Evolutionary conservation across 2,888 invertebrate genomes (phyloP).

Genomic region (Lomographa bimaculata): DNA sequence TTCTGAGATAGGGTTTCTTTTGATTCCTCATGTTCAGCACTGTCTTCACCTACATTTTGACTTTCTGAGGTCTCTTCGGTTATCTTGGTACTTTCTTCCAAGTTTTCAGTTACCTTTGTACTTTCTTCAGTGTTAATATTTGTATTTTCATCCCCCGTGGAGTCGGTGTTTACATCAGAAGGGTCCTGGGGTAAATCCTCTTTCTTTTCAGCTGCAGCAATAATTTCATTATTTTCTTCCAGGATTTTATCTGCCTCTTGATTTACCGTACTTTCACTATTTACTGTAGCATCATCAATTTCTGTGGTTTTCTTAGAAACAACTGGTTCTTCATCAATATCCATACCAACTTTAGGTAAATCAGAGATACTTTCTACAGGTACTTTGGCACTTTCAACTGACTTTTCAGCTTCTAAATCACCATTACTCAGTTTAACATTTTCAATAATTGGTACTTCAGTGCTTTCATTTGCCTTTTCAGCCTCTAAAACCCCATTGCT

Average conservation of each 20-base stretch:
- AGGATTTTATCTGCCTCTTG: not conserved
- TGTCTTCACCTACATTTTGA: not conserved
- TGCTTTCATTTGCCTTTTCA: conserved; percentile 12
- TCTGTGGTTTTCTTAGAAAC: too few species aligned
- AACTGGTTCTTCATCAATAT: conserved; percentile 9
- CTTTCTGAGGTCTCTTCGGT: not conserved
- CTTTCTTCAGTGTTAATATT: conserved; percentile 7
- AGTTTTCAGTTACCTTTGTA: not conserved
- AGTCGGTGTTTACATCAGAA: conserved; percentile 3
- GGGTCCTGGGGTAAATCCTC: conserved; percentile 14
- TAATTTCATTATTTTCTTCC: conserved; percentile 4
- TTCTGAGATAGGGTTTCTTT: conserved; percentile 2
- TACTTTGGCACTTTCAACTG: conserved; percentile 6
- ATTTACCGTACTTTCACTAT: not conserved
- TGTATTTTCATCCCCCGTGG: conserved; percentile 9
- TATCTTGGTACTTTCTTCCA: too few species aligned
- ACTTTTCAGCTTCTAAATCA: conserved; percentile 18
- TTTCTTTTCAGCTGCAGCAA: conserved; percentile 3
- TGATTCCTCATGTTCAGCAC: not conserved
- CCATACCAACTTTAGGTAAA: conserved; percentile 12
- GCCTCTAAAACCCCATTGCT: conserved; percentile 34
- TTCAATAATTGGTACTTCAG: not conserved
- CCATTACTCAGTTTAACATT: conserved; percentile 35
- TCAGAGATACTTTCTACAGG: too few species aligned
- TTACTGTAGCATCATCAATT: conserved; percentile 5